Evolutionary conservation across 2,113 vertebrate species (phyloP), one percentile per base, ranked within the genome.

Genomic region (Bubo blakistoni): DNA sequence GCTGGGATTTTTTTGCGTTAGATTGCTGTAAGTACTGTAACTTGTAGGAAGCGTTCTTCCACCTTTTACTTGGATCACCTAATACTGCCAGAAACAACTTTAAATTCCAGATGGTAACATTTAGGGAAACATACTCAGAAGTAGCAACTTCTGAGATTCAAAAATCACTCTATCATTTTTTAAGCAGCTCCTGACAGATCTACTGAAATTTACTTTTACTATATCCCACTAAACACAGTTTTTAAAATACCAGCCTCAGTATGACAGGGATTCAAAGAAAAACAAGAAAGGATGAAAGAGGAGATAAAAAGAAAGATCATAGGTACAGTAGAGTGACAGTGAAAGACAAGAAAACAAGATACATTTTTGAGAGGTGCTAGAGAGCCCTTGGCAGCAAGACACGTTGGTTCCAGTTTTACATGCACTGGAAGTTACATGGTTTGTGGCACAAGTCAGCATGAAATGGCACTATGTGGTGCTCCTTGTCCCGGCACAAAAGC

Each of bases 1-100:
- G 8, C 11, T 44, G 12, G 10, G 4, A 2, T 2, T 0, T 17
- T 70, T 51, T 42, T 14, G 6, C 4, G 0, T 77, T 54, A 84
- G 47, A 67, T 30, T 74, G 44, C 59, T 72, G 29, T 30, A 78
- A 26, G 15, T 25, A 63, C 21, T 46, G 5, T 27, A 93, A 87
- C 30, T 9, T 9, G 25, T 11, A 77, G 26, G 67, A 88, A 81
- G 11, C 7, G 13, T 38, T 81, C 29, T 88, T 90, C 25, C 42
- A 83, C 16, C 34, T 83, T 80, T 70, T 38, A 46, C 27, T 46
- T 74, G 32, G 22, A 77, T 62, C 58, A 63, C 17, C 21, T 66
- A 86, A 57, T 51, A 54, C 15, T 83, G 55, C 20, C 63, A 81
- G 55, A 58, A 81, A 52, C 26, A 66, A 82, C 27, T 76, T 80